Percentiles rank a stretch among this genome's conserved stretches.
phyloP scores from a whole-genome alignment of 2,113 vertebrate genomes.

The Camelus bactrianus region DNA sequence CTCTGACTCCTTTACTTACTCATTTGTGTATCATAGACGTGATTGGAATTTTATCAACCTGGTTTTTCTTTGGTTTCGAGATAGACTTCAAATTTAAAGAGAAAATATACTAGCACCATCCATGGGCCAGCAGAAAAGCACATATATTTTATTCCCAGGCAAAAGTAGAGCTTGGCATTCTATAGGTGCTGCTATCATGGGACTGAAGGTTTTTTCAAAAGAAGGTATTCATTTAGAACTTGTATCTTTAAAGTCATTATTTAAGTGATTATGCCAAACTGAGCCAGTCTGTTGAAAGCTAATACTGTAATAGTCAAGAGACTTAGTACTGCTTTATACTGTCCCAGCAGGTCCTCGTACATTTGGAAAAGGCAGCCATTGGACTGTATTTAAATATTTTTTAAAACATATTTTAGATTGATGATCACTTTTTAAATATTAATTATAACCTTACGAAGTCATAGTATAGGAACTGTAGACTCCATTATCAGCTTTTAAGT shows the following conservation, averaged over 20 bases:
- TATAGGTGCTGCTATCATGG: not conserved
- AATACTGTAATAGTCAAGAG: not conserved
- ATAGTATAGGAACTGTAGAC: not conserved
- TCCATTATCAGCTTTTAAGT: not conserved
- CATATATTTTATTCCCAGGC: not conserved
- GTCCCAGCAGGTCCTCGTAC: not conserved
- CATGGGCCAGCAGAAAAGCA: not conserved
- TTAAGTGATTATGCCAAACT: not conserved
- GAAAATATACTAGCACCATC: not conserved
- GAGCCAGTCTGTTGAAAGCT: not conserved
- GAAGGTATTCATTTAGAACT: not conserved
- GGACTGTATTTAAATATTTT: not conserved
- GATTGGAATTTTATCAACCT: conserved; percentile 8
- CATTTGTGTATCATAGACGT: not conserved
- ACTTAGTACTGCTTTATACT: not conserved
- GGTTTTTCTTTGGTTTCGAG: not conserved
- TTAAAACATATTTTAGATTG: not conserved
- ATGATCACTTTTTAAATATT: conserved; percentile 28
- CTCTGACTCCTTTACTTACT: not conserved
- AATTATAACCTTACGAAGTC: not conserved
- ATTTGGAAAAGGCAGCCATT: not conserved
- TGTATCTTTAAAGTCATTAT: not conserved
- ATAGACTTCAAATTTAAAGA: not conserved
- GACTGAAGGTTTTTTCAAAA: not conserved
- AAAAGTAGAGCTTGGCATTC: not conserved